Evolutionary conservation across 2,113 vertebrate species (phyloP), one percentile per base, ranked within the genome.

Genomic region (Dasypus novemcinctus): DNA sequence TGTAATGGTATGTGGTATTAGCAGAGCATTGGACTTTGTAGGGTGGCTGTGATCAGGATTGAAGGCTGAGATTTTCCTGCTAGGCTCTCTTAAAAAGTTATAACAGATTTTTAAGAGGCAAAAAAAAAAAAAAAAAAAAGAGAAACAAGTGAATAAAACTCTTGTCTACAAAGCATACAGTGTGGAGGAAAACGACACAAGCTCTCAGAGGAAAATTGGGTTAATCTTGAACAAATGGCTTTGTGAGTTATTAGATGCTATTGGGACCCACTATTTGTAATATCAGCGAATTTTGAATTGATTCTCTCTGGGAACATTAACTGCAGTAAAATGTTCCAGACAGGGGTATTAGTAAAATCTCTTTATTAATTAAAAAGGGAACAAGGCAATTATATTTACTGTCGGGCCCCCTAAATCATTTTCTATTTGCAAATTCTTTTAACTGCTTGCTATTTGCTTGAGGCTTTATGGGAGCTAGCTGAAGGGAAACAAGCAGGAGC

Each of bases 211-310:
- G 81, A 89, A 2, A 25, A 64, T 14, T 38, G 68, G 31, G 38
- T 90, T 25, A 41, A 90, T 86, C 3, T 7, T 78, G 93, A 96
- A 90, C 69, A 69, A 94, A 95, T 82, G 23, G n/a, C 80, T 94
- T 29, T 92, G 90, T 64, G 95, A 97, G 68, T 96, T 97, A 93
- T 0, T 0, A 95, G 96, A 84, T 74, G 83, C 25, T 90, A 17
- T 90, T 11, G 33, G 71, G 29, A 91, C 5, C 13, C 31, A 21
- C 13, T 4, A 31, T 93, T 43, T 72, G 84, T 88, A 23, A 63
- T 63, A 79, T 66, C 33, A 63, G 83, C 83, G 84, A 75, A 72
- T n/a, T 84, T 95, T 43, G 49, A 85, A 57, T 80, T 61, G 81
- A 66, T 91, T 80, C 80, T 80, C 15, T 68, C n/a, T 5, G 27